Evolutionary conservation across 2,113 vertebrate genomes (phyloP).

Genomic region (Rhinoderma darwinii): DNA sequence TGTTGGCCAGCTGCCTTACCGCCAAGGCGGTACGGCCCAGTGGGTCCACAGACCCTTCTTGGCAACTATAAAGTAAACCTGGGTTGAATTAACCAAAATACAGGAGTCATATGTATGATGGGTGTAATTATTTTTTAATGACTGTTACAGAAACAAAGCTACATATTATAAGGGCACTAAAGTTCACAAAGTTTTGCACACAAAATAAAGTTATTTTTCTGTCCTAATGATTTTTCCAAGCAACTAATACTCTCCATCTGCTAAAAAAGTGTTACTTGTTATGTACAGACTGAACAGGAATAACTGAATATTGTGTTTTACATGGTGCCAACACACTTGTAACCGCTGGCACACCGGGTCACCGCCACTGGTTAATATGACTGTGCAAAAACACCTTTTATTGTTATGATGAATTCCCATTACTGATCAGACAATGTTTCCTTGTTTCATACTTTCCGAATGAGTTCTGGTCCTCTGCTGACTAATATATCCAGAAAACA

Average conservation of each 20-base stretch:
- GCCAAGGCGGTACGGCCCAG: no score
- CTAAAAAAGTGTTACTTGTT: conserved; percentile 18
- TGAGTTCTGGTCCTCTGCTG: not conserved
- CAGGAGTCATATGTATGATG: no score
- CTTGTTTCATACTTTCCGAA: not conserved
- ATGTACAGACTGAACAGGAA: not conserved
- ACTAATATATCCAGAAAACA: not conserved
- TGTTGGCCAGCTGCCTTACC: no score
- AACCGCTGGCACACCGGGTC: not conserved
- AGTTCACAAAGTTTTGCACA: not conserved
- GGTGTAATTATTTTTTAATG: not conserved
- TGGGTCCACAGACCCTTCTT: no score
- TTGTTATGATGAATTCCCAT: not conserved
- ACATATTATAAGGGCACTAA: not conserved
- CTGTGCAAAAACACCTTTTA: conserved; percentile 5
- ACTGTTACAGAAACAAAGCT: not conserved
- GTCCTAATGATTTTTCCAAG: conserved; percentile 35
- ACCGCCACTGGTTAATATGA: conserved; percentile 4
- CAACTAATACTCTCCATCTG: conserved; percentile 8
- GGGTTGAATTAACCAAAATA: not conserved
- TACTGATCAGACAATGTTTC: not conserved
- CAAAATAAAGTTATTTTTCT: conserved; percentile 32
- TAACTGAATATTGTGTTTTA: not conserved
- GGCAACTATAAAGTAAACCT: no score
- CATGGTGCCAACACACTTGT: not conserved